Base-by-base conservation (phyloP, 2,797 vertebrate species). In the Antennarius maculatus region DNA sequence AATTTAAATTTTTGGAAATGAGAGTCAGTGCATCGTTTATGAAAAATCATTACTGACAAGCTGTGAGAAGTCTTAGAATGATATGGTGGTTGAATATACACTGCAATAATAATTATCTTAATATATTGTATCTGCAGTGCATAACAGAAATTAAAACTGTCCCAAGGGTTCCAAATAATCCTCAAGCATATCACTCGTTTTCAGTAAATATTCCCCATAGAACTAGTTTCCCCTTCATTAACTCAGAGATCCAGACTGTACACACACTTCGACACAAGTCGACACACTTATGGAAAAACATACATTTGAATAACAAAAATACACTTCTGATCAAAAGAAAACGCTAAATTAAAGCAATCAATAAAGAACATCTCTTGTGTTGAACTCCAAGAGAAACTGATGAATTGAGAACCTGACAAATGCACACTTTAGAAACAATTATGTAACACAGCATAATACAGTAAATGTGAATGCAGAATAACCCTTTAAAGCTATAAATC, bases 201-300 rank as follows among this genome's bases (percentile, higher is more conserved):
- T 92, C 94, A 98, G 93, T 60, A 95, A 92, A 96, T 96, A 99
- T 3, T 89, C 97, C 31, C 97, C 96, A 82, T 72, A 96, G 84
- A 95, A 94, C 84, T 98, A 3, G 1, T 29, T 29, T 5, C 7
- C 7, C 48, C 49, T 37, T 52, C 23, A 29, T 17, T 9, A 48
- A 31, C 18, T 51, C 12, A 4, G 37, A 8, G 7, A 45, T 13
- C 34, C 10, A 28, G 8, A 45, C 23, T 56, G 39, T 39, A 54
- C 13, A 34, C 14, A 29, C 18, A 2, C 9, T n/a, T n/a, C n/a
- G n/a, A n/a, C n/a, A 23, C 29, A 5, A 49, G 45, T 54, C 45
- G 54, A 17, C 46, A 39, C n/a, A 60, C 49, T 5, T 2, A 66
- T 37, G 45, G 15, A 18, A 4, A 61, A 66, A 66, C 28, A 28